Evolutionary conservation across 1,140 invertebrate genomes (phyloP), one percentile per base, ranked within the genome.

Genomic region (Drosophila arizonae): DNA sequence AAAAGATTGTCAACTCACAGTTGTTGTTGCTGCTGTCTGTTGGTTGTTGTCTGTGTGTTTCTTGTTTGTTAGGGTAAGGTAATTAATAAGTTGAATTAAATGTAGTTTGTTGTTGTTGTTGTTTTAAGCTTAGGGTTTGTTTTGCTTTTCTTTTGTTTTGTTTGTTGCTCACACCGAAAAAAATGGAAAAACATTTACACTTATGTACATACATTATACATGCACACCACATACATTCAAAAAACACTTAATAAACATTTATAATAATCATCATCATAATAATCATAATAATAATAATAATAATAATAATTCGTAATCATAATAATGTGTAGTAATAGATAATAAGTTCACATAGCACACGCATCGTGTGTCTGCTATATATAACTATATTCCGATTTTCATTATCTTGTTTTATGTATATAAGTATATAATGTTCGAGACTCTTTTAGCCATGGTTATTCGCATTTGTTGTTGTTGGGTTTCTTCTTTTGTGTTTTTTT

Each of bases 191-290:
- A 87, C 85, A 87, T 88, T 88, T 87, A 87, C 85, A 87, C 84
- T 70, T 87, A 88, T 84, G 76, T 87, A 78, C 76, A 78, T 68
- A 79, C 63, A 76, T 11, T 39, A 39, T 72, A 72, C 76, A 72
- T 72, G 76, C 77, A 81, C 79, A 72, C 78, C 79, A 84, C 85
- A 87, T 79, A 87, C 84, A 89, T 76, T 55, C 84, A 84, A 71
- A 58, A 88, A 60, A 88, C 77, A 88, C 85, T 89, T 88, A 86
- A 84, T 89, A 73, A 84, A 88, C 79, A 87, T 87, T 87, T 77
- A 88, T 88, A 79, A 76, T 73, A 68, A 51, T 67, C 52, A 61
- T 66, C 33, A 9, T 36, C 6, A 36, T 24, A 24, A 24, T 24
- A 24, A 24, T 24, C 3, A 24, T 24, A 24, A 24, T 24, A 24